Evolutionary conservation across 1,140 invertebrate species (phyloP).

Genomic region (Cephus cinctus): DNA sequence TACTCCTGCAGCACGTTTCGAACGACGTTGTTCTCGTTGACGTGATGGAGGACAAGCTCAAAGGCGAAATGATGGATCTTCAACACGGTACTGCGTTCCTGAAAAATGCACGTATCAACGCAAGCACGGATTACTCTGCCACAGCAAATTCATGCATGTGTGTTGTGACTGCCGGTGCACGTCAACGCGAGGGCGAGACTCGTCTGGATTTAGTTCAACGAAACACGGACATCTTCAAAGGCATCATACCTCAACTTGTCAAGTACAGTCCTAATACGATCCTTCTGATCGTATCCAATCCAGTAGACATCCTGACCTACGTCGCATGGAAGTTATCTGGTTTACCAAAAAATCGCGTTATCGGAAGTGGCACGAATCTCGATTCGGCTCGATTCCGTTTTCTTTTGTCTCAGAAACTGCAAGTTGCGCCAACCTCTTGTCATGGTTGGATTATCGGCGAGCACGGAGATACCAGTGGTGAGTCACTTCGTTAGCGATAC

Average conservation of each 20-base stretch:
- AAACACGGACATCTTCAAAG: conserved; percentile 87
- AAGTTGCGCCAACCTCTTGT: conserved; percentile 76
- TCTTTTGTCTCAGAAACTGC: conserved; percentile 77
- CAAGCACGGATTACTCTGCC: conserved; percentile 76
- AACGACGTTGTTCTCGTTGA: conserved; percentile 82
- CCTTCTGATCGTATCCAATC: conserved; percentile 87
- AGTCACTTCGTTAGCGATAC: conserved; percentile 18
- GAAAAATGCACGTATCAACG: conserved; percentile 75
- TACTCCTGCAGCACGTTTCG: conserved; percentile 66
- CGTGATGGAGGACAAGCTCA: conserved; percentile 76
- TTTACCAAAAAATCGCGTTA: conserved; percentile 79
- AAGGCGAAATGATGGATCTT: conserved; percentile 86
- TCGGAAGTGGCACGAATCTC: conserved; percentile 89
- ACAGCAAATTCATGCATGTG: conserved; percentile 80
- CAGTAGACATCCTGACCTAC: conserved; percentile 88
- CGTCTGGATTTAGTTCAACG: conserved; percentile 81
- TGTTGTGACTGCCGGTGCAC: conserved; percentile 84
- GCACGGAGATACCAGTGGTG: conserved; percentile 79
- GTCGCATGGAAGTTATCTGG: conserved; percentile 93
- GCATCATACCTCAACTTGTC: conserved; percentile 78
- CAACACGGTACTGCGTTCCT: conserved; percentile 86
- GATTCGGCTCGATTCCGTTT: conserved; percentile 90
- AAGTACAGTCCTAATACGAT: conserved; percentile 85
- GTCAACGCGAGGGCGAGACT: conserved; percentile 84
- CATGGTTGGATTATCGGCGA: conserved; percentile 91